These are phyloP conservation scores for Apogon hyalosoma DNA, from an alignment of 2,797 vertebrate species.

Conservation along the genomic window DNA sequence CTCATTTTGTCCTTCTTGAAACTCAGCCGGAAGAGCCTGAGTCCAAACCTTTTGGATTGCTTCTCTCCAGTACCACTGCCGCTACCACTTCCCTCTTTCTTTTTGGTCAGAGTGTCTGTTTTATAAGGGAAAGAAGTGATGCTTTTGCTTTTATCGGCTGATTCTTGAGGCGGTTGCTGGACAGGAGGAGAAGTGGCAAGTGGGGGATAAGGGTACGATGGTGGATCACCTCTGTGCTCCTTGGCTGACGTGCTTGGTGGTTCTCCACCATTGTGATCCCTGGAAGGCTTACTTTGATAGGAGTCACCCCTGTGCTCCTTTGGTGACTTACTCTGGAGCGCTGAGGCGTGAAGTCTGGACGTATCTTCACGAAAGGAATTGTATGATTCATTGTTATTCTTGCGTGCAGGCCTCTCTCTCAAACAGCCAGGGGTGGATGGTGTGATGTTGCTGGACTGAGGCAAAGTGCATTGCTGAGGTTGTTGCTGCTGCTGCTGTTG, in stretches of 20 bases:
- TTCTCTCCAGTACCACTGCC: constrained; percentile 89
- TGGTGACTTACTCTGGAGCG: constrained; percentile 92
- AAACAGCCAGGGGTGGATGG: constrained; percentile 94
- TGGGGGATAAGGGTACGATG: constrained; percentile 83
- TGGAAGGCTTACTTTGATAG: constrained; percentile 73
- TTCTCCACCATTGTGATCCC: constrained; percentile 87
- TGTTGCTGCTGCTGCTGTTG: constrained; percentile 81
- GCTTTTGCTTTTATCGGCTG: constrained; percentile 94
- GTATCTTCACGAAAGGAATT: constrained; percentile 94
- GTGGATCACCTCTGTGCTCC: constrained; percentile 85
- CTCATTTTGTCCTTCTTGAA: constrained; percentile 99
- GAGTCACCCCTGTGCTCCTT: constrained; percentile 84
- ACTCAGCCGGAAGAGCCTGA: constrained; percentile 96
- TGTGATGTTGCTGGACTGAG: constrained; percentile 93
- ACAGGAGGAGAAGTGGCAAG: constrained; percentile 88
- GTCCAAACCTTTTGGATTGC: constrained; percentile 97
- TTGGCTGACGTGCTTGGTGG: constrained; percentile 88
- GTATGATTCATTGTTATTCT: constrained; percentile 96
- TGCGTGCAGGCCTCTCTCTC: constrained; percentile 93
- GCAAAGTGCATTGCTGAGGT: constrained; percentile 92
- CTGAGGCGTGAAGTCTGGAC: constrained; percentile 91
- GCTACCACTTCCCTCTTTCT: constrained; percentile 88
- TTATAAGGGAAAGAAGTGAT: constrained; percentile 96
- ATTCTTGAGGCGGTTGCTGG: constrained; percentile 81
- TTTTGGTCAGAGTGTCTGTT: constrained; percentile 96